phyloP scores from a whole-genome alignment of 2,797 vertebrate species.

The Onychomys leucogaster region DNA sequence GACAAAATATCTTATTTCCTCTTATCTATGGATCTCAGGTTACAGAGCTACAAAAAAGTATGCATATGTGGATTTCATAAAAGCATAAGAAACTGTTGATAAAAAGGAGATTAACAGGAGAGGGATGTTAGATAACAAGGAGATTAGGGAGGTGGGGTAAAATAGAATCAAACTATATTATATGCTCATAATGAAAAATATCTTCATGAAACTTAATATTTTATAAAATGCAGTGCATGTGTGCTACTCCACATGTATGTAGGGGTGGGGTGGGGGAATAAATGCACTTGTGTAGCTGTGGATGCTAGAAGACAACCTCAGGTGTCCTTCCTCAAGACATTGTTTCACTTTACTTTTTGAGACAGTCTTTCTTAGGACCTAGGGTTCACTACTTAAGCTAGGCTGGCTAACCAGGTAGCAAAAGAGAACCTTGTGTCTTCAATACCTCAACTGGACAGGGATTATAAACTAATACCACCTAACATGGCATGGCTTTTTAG shows the following conservation, averaged over 20 bases:
- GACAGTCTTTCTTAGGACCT: neutral
- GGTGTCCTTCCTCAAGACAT: neutral
- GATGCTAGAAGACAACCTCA: neutral
- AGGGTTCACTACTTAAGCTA: neutral
- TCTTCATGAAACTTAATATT: neutral
- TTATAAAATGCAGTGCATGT: neutral
- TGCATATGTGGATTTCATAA: neutral
- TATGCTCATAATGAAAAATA: neutral
- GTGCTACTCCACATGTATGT: neutral
- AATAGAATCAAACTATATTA: neutral
- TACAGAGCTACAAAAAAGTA: neutral
- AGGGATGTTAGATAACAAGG: neutral
- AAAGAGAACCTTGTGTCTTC: neutral
- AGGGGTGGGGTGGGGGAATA: accelerated
- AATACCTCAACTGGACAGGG: neutral
- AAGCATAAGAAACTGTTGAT: neutral
- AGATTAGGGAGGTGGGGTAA: neutral
- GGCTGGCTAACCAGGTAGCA: neutral
- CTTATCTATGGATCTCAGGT: neutral
- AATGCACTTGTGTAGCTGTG: neutral
- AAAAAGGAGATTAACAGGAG: neutral
- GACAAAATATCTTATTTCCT: neutral
- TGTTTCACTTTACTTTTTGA: neutral
- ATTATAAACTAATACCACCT: neutral
- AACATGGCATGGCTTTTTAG: neutral